Evolutionary conservation across 2,888 invertebrate species (phyloP), one percentile per base, ranked within the genome.

Genomic region (Nipponacmea schrenckii): DNA sequence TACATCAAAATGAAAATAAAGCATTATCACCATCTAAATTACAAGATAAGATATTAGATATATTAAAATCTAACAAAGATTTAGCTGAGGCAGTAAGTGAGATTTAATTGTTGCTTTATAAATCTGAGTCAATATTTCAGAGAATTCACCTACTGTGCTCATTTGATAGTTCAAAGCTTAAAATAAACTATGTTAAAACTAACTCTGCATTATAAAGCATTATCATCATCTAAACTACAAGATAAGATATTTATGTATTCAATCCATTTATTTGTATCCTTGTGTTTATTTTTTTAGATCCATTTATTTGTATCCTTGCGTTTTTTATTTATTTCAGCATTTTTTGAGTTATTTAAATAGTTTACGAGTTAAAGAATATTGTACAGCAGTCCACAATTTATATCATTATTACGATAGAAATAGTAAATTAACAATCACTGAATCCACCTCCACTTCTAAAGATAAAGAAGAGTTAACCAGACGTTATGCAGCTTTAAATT

Each of bases 341-440:
- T 97, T 94, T 86, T 91, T 97, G 62, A 95, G 94, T 84, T 97
- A 95, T 87, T 90, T 97, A 85, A 97, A 97, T 89, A 95, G 94
- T 85, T 90, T 97, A 74, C 91, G 97, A 27, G 92, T 95, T 62
- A 94, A 94, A 81, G 97, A 97, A 87, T 96, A 94, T 85, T 94
- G 94, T 83, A 95, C 93, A 45, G 95, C 93, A 8, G 91, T 94
- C 84, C 94, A 94, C 83, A 95, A 93, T 84, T 91, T 94, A 69
- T 94, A 92, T 90, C 94, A 95, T 88, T 95, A 94, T 88, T 94
- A 96, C 88, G 94, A 96, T 79, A 85, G 87, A 24, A 85, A 84
- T 68, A 91, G 92, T 66, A 79, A 79, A 81, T 87, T 66, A 72
- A 84, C 72, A 8, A 74, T 63, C n/a, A 72, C 77, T 15, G 70